phyloP scores from a whole-genome alignment of 2,888 invertebrate genomes.

The Leucoptera coffeella region DNA sequence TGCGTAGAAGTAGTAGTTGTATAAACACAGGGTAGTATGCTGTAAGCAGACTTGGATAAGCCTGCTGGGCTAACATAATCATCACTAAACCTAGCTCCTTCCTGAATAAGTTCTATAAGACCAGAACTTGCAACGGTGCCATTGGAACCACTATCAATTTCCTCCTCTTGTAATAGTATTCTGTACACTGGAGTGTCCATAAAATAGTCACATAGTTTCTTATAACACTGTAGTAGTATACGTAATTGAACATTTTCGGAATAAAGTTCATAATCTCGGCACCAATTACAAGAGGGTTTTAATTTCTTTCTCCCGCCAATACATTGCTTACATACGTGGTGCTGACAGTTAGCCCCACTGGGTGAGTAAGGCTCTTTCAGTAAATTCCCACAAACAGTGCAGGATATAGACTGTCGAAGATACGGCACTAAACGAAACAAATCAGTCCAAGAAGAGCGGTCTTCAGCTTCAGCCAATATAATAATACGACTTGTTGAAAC shows the following conservation, averaged over 20 bases:
- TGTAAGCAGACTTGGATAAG: constrained; percentile 67
- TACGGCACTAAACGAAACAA: constrained; percentile 78
- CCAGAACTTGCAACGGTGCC: constrained; percentile 51
- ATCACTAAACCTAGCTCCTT: constrained; percentile 73
- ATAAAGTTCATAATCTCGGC: constrained; percentile 78
- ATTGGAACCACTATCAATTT: constrained; percentile 41
- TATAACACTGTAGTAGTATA: constrained; percentile 80
- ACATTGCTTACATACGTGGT: constrained; percentile 82
- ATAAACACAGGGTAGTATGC: constrained; percentile 68
- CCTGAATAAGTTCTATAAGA: constrained; percentile 69
- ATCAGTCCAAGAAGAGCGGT: constrained; percentile 72
- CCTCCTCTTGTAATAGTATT: constrained; percentile 48
- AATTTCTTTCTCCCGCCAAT: constrained; percentile 79
- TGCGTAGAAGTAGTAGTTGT: constrained; percentile 55
- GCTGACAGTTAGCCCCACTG: constrained; percentile 72
- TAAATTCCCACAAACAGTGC: constrained; percentile 82
- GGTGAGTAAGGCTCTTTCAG: constrained; percentile 78
- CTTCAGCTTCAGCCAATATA: constrained; percentile 65
- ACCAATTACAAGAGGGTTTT: constrained; percentile 79
- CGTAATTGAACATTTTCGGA: constrained; percentile 75
- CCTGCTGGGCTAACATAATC: constrained; percentile 68
- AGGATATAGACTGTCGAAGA: constrained; percentile 79
- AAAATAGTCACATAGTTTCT: constrained; percentile 80
- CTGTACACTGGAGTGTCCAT: constrained; percentile 67
- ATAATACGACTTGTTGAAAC: constrained; percentile 76